phyloP scores from a whole-genome alignment of 2,113 vertebrate species.

The Sorex araneus region DNA sequence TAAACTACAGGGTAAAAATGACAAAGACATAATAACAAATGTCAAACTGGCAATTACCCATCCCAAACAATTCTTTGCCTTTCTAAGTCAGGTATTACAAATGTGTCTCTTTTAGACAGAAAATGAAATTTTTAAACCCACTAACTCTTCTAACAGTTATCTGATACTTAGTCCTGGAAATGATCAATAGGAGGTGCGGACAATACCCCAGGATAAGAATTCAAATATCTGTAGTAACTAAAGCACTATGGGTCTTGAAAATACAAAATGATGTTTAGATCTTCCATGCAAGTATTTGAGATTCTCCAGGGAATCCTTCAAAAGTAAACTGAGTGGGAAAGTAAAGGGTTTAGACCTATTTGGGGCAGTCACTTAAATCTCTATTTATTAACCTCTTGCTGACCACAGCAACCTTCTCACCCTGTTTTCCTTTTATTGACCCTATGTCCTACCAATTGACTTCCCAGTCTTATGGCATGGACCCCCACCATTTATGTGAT shows the following conservation, averaged over 20 bases:
- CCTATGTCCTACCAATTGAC: too few relatives aligned
- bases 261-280: not conserved
- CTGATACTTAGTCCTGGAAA: constrained; percentile 72
- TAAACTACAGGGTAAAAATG: constrained; percentile 84
- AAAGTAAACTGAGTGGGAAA: not conserved
- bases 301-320: not conserved
- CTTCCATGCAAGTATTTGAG: constrained; percentile 6
- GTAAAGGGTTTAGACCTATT: not conserved
- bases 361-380: not conserved
- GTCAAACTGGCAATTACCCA: constrained; percentile 84
- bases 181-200: constrained; percentile 68
- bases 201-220: constrained; percentile 37
- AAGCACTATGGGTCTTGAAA: constrained; percentile 36
- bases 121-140: constrained; percentile 52
- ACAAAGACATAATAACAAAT: constrained; percentile 86
- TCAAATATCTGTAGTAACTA: constrained; percentile 36
- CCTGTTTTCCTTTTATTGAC: too few relatives aligned
- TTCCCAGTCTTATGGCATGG: too few relatives aligned
- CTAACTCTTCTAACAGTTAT: constrained; percentile 51
- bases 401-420: too few relatives aligned
- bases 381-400: too few relatives aligned
- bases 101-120: constrained; percentile 63
- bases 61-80: constrained; percentile 79
- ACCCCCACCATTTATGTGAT: too few relatives aligned
- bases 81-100: constrained; percentile 74